Percentiles rank a stretch among this genome's conserved stretches.
Evolutionary conservation across 2,797 vertebrate genomes (phyloP).

Genomic region (Cygnus olor): DNA sequence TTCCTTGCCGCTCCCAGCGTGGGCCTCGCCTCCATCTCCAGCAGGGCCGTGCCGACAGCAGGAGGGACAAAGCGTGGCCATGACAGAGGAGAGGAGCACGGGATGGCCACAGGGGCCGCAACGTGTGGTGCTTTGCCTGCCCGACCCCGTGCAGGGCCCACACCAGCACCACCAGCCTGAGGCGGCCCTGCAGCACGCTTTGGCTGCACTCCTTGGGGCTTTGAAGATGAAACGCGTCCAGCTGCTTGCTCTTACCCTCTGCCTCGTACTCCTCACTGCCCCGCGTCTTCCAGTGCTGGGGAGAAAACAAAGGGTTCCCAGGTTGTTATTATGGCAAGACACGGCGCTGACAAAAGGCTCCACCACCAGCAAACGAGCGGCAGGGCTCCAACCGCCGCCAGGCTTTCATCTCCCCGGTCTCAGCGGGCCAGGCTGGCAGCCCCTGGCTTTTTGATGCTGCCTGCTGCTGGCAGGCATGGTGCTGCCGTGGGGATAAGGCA

Average conservation of each 20-base stretch:
- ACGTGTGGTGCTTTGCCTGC: too few species aligned
- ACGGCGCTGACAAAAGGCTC: background rate
- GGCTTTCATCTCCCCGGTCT: conserved; percentile 8
- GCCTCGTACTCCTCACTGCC: conserved; percentile 84
- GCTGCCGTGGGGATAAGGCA: background rate
- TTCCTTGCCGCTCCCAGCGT: background rate
- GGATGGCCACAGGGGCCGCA: too few species aligned
- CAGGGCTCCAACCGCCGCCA: background rate
- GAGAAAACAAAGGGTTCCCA: background rate
- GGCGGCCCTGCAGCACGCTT: background rate
- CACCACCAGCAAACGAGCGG: background rate
- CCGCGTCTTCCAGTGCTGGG: conserved; percentile 76
- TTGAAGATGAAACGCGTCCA: background rate
- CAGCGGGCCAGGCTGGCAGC: background rate
- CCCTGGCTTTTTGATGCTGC: background rate
- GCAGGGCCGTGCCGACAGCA: background rate
- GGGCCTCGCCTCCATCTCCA: background rate
- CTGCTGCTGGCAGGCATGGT: background rate
- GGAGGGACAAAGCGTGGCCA: too few species aligned
- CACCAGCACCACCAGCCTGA: too few species aligned
- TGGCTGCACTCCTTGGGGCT: too few species aligned
- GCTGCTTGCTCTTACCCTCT: conserved; percentile 74
- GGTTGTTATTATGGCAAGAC: background rate
- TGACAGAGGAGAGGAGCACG: background rate
- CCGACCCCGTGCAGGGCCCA: background rate